Percentiles rank a stretch among this genome's conserved stretches.
These are phyloP conservation scores for Arctia plantaginis DNA, from an alignment of 2,888 invertebrate species.

Conservation along the genomic window DNA sequence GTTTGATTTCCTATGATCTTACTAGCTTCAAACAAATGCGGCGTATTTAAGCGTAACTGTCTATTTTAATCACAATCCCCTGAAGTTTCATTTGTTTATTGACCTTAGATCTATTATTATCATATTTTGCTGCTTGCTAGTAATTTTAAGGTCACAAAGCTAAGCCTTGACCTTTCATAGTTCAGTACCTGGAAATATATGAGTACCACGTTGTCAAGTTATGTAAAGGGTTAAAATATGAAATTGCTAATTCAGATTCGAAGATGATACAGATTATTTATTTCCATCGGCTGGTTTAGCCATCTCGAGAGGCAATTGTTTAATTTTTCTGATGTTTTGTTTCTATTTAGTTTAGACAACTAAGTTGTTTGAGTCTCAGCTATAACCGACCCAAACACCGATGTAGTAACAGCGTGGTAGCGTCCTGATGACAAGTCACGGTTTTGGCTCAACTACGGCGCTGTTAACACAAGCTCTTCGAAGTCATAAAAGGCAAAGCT, in stretches of 20 bases:
- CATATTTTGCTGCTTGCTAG: not conserved
- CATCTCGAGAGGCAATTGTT: not conserved
- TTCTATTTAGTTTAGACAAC: no score
- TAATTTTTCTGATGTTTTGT: no score
- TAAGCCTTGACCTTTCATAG: not conserved
- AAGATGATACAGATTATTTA: not conserved
- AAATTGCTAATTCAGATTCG: not conserved
- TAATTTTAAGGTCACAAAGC: not conserved
- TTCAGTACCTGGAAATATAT: not conserved
- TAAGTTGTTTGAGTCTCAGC: no score
- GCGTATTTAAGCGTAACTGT: not conserved
- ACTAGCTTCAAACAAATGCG: not conserved
- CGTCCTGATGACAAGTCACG: no score
- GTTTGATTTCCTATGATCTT: not conserved
- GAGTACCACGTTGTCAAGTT: not conserved
- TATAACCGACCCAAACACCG: no score
- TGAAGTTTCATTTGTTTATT: not conserved
- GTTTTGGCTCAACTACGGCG: no score
- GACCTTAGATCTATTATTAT: not conserved
- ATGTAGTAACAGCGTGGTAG: no score
- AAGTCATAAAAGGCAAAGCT: no score
- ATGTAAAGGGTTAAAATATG: not conserved
- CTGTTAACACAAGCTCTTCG: no score
- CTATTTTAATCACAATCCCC: not conserved
- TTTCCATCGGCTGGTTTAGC: not conserved